Conservation (phyloP, 2,888 invertebrate species). For the Rotaria socialis region DNA sequence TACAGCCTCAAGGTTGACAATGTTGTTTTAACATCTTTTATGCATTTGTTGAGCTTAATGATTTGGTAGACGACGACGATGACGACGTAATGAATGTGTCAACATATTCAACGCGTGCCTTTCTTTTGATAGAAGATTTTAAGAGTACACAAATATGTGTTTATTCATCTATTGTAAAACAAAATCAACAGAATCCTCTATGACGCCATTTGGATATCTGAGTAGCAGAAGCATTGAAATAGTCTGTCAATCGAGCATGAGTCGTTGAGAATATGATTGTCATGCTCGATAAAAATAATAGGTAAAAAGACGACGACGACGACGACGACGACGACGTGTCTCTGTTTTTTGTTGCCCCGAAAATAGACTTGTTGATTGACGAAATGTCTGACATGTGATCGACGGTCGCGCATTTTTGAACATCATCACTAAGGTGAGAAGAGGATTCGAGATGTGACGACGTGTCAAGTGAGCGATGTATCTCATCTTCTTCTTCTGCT, state of each 20-base stretch:
- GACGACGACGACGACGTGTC: not conserved
- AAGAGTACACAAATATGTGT: not conserved
- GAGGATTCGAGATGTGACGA: not conserved
- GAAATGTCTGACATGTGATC: constrained; percentile 20
- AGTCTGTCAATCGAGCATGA: constrained; percentile 8
- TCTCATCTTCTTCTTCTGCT: not conserved
- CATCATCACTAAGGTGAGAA: constrained; percentile 32
- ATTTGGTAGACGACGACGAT: not conserved
- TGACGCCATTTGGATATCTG: constrained; percentile 17
- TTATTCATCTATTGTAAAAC: constrained; percentile 25
- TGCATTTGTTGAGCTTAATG: not conserved
- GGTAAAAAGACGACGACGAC: not conserved
- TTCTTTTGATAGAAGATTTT: constrained; percentile 32
- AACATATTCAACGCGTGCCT: constrained; percentile 29
- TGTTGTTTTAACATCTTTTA: constrained; percentile 11
- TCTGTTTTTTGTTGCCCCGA: not conserved
- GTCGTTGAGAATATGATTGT: not conserved
- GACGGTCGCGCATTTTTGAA: constrained; percentile 14
- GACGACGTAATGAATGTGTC: constrained; percentile 28
- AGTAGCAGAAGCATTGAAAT: not conserved
- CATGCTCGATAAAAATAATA: constrained; percentile 3
- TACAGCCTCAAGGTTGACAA: constrained; percentile 1
- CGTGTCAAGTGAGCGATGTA: constrained; percentile 15
- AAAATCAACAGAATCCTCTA: not conserved
- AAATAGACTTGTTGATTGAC: not conserved